Conservation (phyloP, 2,888 invertebrate genomes). For the Tachystola acroxantha region DNA sequence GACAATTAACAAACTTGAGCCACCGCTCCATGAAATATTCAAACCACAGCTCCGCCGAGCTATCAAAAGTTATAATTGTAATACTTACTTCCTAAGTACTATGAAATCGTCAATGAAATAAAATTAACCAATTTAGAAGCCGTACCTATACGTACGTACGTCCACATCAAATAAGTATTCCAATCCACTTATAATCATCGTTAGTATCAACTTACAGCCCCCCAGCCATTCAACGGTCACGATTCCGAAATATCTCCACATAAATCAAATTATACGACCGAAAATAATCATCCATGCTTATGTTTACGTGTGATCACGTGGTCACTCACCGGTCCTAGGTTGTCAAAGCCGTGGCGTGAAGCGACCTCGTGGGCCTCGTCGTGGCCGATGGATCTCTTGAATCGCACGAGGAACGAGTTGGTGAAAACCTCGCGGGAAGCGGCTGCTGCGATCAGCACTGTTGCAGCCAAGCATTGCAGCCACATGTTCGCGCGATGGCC, state of each 20-base stretch:
- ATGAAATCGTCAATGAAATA: too few species aligned
- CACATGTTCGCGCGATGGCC: conserved; percentile 67
- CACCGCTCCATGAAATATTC: too few species aligned
- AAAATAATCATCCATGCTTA: conserved; percentile 21
- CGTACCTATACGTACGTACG: too few species aligned
- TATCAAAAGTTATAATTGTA: too few species aligned
- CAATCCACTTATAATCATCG: conserved; percentile 1
- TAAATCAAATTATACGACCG: conserved; percentile 25
- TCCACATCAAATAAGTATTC: too few species aligned
- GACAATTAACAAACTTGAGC: too few species aligned
- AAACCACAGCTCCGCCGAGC: too few species aligned
- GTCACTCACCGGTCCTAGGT: conserved; percentile 93
- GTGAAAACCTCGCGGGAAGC: conserved; percentile 88
- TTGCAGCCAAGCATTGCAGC: conserved; percentile 64
- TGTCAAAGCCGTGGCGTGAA: conserved; percentile 93
- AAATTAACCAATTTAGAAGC: too few species aligned
- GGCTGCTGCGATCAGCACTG: conserved; percentile 57
- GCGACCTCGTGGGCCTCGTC: conserved; percentile 90
- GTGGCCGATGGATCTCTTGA: conserved; percentile 87
- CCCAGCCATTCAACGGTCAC: conserved; percentile 11
- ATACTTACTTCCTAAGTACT: too few species aligned
- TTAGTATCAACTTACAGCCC: conserved; percentile 17
- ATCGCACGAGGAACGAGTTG: conserved; percentile 95
- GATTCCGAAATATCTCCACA: conserved; percentile 14
- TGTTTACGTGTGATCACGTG: conserved; percentile 73